Percentiles rank a stretch among this genome's conserved stretches.
Evolutionary conservation across 2,888 invertebrate species (phyloP).

Genomic region (Lasioglossum villosulum): DNA sequence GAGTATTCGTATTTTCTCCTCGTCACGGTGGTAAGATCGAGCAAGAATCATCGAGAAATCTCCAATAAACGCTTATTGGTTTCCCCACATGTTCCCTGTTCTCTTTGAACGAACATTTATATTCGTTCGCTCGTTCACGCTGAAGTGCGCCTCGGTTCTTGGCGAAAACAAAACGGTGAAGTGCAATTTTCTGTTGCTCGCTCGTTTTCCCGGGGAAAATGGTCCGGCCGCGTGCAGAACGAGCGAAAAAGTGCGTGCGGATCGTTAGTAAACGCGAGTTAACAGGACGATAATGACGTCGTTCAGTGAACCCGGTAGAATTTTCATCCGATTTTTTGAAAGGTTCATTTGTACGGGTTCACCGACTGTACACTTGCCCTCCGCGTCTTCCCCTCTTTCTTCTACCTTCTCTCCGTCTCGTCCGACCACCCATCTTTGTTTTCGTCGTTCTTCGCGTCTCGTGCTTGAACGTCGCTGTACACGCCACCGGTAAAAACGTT

Average conservation of each 20-base stretch:
- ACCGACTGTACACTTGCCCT: conserved; percentile 27
- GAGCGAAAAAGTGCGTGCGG: conserved; percentile 57
- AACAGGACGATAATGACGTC: conserved; percentile 71
- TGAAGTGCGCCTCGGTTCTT: conserved; percentile 25
- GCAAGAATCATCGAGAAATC: conserved; percentile 8
- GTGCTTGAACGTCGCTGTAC: conserved; percentile 40
- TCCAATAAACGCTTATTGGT: conserved; percentile 15
- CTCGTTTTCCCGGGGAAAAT: conserved; percentile 33
- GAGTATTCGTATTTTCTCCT: neutral
- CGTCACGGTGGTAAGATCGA: neutral
- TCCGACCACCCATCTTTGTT: neutral
- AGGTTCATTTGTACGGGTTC: conserved; percentile 59
- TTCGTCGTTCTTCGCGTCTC: conserved; percentile 34
- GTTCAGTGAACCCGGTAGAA: conserved; percentile 50
- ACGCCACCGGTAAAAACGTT: conserved; percentile 57
- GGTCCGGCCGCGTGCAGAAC: conserved; percentile 33
- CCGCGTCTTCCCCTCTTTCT: neutral
- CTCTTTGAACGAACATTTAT: conserved; percentile 32
- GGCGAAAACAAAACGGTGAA: conserved; percentile 19
- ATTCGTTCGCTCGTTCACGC: conserved; percentile 20
- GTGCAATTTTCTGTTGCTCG: conserved; percentile 46
- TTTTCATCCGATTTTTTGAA: conserved; percentile 68
- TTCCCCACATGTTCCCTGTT: neutral
- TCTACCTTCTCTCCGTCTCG: neutral
- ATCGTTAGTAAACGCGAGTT: conserved; percentile 65